phyloP scores from a whole-genome alignment of 2,888 invertebrate genomes.

The Dugesia japonica region DNA sequence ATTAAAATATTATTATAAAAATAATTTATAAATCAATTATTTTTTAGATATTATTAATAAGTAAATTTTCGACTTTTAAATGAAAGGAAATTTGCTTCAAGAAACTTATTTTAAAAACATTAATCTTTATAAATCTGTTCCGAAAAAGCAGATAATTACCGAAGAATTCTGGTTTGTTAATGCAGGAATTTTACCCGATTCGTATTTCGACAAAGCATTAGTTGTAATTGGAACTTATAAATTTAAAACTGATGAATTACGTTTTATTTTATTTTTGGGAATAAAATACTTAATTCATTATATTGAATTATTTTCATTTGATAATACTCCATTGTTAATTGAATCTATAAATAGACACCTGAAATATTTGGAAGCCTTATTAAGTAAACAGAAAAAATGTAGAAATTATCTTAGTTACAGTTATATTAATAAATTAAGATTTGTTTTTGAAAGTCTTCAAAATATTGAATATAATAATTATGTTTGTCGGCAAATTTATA shows the following conservation, averaged over 20 bases:
- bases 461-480: constrained; percentile 3
- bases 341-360: background rate
- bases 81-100: too few species aligned
- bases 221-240: background rate
- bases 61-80: too few species aligned
- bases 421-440: background rate
- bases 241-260: background rate
- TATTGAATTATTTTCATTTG: background rate
- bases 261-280: background rate
- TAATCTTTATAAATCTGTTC: background rate
- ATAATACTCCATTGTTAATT: background rate
- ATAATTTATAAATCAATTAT: too few species aligned
- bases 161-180: background rate
- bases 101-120: too few species aligned
- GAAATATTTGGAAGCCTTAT: background rate
- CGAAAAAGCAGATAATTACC: background rate
- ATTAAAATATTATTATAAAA: too few species aligned
- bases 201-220: background rate
- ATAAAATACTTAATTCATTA: constrained; percentile 8
- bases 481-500: constrained; percentile 1
- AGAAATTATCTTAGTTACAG: background rate
- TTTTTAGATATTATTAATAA: too few species aligned
- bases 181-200: background rate
- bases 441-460: constrained; percentile 20
- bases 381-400: background rate